These are phyloP conservation scores for Zygogramma bicolorata DNA, from an alignment of 2,888 invertebrate species.

Conservation along the genomic window DNA sequence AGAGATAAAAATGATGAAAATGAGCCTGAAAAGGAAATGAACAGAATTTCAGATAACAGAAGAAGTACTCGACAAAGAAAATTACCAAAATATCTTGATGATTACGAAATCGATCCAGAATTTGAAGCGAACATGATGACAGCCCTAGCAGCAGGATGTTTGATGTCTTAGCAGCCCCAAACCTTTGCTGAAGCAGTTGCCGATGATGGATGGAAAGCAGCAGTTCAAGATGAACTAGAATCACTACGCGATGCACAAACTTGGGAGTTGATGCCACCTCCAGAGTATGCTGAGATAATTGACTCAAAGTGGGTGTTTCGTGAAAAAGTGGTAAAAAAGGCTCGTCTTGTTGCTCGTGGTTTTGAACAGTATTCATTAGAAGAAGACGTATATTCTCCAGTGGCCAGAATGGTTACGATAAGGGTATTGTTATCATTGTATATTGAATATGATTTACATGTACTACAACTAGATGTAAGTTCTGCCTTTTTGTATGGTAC, in stretches of 20 bases:
- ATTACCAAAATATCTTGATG: background rate
- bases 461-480: constrained; percentile 32
- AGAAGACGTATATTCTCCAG: constrained; percentile 45
- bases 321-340: constrained; percentile 33
- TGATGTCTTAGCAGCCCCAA: background rate
- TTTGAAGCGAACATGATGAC: background rate
- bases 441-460: constrained; percentile 35
- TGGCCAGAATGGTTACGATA: constrained; percentile 45
- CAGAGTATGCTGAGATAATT: constrained; percentile 30
- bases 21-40: background rate
- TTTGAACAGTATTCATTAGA: constrained; percentile 37
- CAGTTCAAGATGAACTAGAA: constrained; percentile 33
- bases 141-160: background rate
- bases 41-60: background rate
- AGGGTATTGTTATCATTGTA: constrained; percentile 41
- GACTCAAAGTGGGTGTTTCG: constrained; percentile 39
- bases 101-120: background rate
- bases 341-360: constrained; percentile 36
- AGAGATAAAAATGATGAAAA: background rate
- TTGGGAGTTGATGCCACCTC: constrained; percentile 32
- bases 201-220: constrained; percentile 34
- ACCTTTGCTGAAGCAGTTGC: constrained; percentile 16
- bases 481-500: constrained; percentile 33
- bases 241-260: constrained; percentile 26
- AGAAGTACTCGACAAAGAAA: background rate